Evolutionary conservation across 2,797 vertebrate genomes (phyloP).

Genomic region (Sebastes paucispinis): DNA sequence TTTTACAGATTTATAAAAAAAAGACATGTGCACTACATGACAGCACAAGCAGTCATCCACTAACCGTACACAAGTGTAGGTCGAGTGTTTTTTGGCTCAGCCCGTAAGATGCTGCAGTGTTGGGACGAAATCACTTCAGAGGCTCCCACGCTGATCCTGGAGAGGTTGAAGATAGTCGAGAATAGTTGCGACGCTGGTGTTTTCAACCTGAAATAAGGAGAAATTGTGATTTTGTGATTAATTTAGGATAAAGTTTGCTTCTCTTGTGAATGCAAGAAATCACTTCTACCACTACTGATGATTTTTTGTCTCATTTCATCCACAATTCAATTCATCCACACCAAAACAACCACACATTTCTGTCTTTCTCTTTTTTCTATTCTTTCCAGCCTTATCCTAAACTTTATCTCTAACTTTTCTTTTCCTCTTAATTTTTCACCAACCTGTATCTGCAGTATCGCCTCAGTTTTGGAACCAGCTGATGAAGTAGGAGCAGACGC

Average conservation of each 20-base stretch:
- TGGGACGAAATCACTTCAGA: constrained; percentile 4
- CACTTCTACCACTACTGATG: not conserved
- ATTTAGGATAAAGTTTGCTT: not conserved
- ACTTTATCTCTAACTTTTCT: not conserved
- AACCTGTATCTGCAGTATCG: constrained; percentile 40
- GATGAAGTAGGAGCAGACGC: constrained; percentile 85
- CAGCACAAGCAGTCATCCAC: constrained; percentile 13
- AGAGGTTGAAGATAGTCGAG: constrained; percentile 15
- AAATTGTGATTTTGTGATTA: not conserved
- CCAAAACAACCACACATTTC: not conserved
- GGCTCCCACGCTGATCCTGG: constrained; percentile 4
- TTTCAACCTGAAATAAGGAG: constrained; percentile 56
- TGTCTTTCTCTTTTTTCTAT: not conserved
- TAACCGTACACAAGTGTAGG: constrained; percentile 14
- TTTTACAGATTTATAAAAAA: constrained; percentile 26
- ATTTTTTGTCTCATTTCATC: not conserved
- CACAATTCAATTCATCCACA: not conserved
- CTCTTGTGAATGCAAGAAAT: not conserved
- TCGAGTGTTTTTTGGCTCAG: constrained; percentile 24
- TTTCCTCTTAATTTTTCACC: not conserved
- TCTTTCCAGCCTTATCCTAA: not conserved
- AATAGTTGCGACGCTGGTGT: constrained; percentile 20
- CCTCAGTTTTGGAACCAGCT: constrained; percentile 84
- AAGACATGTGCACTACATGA: constrained; percentile 24
- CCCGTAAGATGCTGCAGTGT: not conserved